phyloP scores from a whole-genome alignment of 2,888 invertebrate species.

The Heteromyza rotundicornis region DNA sequence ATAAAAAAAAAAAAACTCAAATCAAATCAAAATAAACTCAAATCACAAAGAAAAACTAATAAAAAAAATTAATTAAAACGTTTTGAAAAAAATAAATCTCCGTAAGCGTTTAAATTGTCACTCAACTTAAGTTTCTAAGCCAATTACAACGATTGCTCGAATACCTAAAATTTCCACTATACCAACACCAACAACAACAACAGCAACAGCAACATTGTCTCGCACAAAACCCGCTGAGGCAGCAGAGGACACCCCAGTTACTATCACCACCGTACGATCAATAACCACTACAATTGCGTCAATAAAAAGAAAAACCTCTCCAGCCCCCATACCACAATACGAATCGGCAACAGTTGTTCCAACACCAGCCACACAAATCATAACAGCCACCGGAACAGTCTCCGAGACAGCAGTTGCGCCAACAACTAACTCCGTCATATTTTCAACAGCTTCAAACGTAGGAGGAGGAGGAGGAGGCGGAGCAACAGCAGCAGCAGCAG shows the following conservation, averaged over 20 bases:
- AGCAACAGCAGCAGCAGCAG: conserved; percentile 20
- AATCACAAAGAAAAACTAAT: too few species aligned
- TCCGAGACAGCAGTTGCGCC: conserved; percentile 23
- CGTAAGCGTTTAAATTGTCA: too few species aligned
- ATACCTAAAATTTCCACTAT: conserved; percentile 4
- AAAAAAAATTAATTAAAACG: too few species aligned
- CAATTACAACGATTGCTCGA: too few species aligned
- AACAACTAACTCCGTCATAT: conserved; percentile 10
- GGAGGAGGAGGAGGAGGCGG: conserved; percentile 16
- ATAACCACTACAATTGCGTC: conserved; percentile 59
- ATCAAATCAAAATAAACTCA: too few species aligned
- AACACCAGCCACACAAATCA: conserved; percentile 22
- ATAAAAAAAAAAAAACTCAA: too few species aligned
- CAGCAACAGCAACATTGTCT: not conserved
- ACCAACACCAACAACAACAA: conserved; percentile 13
- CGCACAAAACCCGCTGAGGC: not conserved
- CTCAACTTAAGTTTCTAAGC: too few species aligned
- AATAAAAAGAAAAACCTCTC: conserved; percentile 58
- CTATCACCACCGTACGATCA: conserved; percentile 31
- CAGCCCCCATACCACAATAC: conserved; percentile 39
- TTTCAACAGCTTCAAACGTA: conserved; percentile 15
- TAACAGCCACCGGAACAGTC: conserved; percentile 19
- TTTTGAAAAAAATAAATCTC: too few species aligned
- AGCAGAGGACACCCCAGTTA: not conserved
- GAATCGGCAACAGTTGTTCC: conserved; percentile 18